Base-by-base conservation (phyloP, 2,888 invertebrate genomes). In the Microctonus hyperodae region DNA sequence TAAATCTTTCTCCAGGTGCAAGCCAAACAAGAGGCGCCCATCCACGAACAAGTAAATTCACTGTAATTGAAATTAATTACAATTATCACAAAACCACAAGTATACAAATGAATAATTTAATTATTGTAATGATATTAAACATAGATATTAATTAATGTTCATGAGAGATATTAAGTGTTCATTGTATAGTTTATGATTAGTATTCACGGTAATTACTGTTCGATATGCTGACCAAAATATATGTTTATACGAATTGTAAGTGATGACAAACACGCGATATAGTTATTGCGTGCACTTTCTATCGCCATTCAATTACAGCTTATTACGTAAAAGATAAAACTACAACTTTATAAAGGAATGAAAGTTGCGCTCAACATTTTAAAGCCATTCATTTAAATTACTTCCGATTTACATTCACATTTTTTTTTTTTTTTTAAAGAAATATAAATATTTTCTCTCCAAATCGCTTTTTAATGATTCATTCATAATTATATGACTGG, bases 1-100 rank as follows among this genome's bases (percentile, higher is more conserved):
- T 84, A 78, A 88, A 90, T 79, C 86, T 85, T 82, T 91, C 91
- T 65, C 87, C 87, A 1, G 90, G 90, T 60, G 90, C 88, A 59
- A 91, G 83, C 89, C 90, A 90, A 25, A 91, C 87, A 56, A 90
- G 74, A 4, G 91, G 90, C 1, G 91, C 88, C 90, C 90, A 91
- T 80, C 86, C 85, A 67, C 81, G 85, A 53, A 89, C 86, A 68
- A 89, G 78, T 60, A 82, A 82, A 69, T 67, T 74, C 37, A 79
- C 81, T 81, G 73, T 9, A 69, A 69, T 25, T 20, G 37, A 11
- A 70, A 72, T 59, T n/a, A 40, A 40, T 55, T 35, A 60, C 3
- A 35, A 33, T 20, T 35, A 35, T n/a, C n/a, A n/a, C n/a, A 61
- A 51, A n/a, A 31, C 48, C 1, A 31, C 23, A 50, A 55, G 62